Evolutionary conservation across 2,888 invertebrate genomes (phyloP).

Genomic region (Perizoma flavofasciatum): DNA sequence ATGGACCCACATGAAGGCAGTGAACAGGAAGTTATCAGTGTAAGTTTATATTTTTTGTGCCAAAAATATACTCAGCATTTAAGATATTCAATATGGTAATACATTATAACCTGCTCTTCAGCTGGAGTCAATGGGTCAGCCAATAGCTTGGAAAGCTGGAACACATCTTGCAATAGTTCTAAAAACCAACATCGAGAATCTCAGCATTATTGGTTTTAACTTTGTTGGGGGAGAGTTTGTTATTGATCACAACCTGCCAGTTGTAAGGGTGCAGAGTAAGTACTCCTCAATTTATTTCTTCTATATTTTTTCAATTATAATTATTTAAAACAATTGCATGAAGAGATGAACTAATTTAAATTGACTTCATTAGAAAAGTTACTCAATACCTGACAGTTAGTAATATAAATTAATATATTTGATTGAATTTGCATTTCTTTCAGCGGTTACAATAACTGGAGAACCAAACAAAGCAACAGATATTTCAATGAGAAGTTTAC

Average conservation of each 20-base stretch:
- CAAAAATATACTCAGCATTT: no score
- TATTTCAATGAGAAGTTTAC: slow-evolving; percentile 73
- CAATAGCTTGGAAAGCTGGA: slow-evolving; percentile 91
- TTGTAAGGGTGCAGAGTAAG: slow-evolving; percentile 91
- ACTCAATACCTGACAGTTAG: no score
- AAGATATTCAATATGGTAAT: no score
- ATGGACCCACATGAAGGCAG: slow-evolving; percentile 70
- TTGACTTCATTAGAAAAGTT: no score
- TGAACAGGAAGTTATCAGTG: slow-evolving; percentile 59
- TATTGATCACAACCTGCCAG: slow-evolving; percentile 90
- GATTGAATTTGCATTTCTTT: slow-evolving; percentile 35
- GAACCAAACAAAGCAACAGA: slow-evolving; percentile 77
- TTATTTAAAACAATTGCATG: no score
- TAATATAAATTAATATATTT: no score
- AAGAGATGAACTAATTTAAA: no score
- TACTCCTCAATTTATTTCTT: slow-evolving; percentile 32
- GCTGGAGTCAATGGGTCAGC: slow-evolving; percentile 91
- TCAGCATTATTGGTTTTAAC: slow-evolving; percentile 88
- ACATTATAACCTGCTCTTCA: slow-evolving; percentile 52
- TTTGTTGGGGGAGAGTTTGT: slow-evolving; percentile 88
- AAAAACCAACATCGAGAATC: slow-evolving; percentile 90
- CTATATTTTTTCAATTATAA: neutral
- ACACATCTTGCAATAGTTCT: slow-evolving; percentile 89
- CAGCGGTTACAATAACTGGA: slow-evolving; percentile 73
- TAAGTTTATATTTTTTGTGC: slow-evolving; percentile 40